Conservation (phyloP, 2,113 vertebrate genomes). For the Fulmarus glacialis region DNA sequence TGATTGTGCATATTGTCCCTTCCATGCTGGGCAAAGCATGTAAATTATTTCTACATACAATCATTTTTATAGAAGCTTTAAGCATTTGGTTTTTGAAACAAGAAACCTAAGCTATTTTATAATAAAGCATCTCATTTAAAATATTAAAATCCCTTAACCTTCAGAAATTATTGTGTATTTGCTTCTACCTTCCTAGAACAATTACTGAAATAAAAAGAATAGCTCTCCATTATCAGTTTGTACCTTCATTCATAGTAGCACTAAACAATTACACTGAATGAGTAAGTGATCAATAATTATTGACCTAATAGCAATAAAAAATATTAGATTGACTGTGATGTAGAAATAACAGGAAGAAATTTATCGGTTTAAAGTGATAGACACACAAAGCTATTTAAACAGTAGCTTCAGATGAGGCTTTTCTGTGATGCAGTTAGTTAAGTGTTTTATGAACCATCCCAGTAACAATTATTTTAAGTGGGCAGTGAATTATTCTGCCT, state of each 20-base stretch:
- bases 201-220: not conserved
- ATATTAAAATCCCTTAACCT: not conserved
- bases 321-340: not conserved
- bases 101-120: not conserved
- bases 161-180: not conserved
- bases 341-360: not conserved
- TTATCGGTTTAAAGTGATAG: not conserved
- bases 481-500: not conserved
- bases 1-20: not conserved
- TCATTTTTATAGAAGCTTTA: not conserved
- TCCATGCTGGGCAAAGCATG: not conserved
- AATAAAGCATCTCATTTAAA: not conserved
- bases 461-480: not conserved
- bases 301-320: not conserved
- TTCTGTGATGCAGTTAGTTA: not conserved
- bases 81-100: not conserved
- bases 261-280: not conserved
- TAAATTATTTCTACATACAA: not conserved
- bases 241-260: not conserved
- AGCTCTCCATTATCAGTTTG: not conserved
- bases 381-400: not conserved
- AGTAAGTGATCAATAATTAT: slow-evolving; percentile 13
- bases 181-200: not conserved
- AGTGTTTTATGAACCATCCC: not conserved
- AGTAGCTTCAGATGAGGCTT: not conserved